Conservation (phyloP, 2,797 vertebrate genomes). For the Ctenosaura bakeri region DNA sequence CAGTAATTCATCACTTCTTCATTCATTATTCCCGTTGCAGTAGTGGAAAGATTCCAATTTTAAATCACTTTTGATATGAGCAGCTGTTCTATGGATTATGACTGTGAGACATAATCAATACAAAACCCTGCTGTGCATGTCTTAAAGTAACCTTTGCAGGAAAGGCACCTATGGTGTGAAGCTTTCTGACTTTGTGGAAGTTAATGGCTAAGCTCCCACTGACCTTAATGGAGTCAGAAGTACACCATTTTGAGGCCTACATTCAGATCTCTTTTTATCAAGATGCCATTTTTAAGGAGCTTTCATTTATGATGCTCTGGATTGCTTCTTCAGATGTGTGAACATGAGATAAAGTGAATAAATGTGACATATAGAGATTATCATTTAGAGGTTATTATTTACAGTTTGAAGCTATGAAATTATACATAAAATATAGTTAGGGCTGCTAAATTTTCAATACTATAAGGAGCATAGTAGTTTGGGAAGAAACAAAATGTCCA, state of each 20-base stretch:
- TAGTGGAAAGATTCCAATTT: constrained; percentile 12
- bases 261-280: constrained; percentile 31
- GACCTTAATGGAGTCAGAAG: constrained; percentile 33
- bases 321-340: not conserved
- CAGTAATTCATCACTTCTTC: constrained; percentile 25
- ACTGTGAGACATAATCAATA: fast-evolving
- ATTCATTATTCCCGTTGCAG: not conserved
- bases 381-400: not conserved
- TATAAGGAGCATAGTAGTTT: not conserved
- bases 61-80: not conserved
- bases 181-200: constrained; percentile 28
- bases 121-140: not conserved
- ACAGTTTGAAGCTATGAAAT: not conserved
- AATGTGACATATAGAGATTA: not conserved
- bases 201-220: constrained; percentile 26
- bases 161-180: constrained; percentile 12
- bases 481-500: not conserved
- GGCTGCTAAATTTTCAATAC: not conserved
- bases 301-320: not conserved
- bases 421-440: not conserved
- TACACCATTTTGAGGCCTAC: constrained; percentile 16
- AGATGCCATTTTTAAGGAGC: constrained; percentile 2
- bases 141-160: constrained; percentile 33
- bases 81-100: constrained; percentile 22
- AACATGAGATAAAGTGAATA: constrained; percentile 23